Conservation (phyloP, 1,140 invertebrate species). For the Leptopilina clavipes region DNA sequence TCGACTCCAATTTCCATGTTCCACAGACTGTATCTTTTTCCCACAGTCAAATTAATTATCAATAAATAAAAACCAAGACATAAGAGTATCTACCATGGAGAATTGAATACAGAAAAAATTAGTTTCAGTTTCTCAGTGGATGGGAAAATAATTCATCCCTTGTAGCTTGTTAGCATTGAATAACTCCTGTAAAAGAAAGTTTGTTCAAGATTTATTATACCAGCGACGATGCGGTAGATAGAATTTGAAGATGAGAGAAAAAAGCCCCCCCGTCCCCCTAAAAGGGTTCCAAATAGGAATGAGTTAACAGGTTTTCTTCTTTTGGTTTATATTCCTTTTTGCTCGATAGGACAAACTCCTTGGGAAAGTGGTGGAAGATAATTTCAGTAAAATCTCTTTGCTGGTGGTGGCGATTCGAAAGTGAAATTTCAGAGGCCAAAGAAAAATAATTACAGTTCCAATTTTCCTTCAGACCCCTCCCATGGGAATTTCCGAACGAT, state of each 20-base stretch:
- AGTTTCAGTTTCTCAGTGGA: too few species aligned
- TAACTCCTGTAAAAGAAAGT: not conserved
- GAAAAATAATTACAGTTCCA: slow-evolving; percentile 67
- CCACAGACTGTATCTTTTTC: too few species aligned
- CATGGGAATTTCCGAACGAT: slow-evolving; percentile 48
- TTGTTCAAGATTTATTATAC: slow-evolving; percentile 15
- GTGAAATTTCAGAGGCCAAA: slow-evolving; percentile 56
- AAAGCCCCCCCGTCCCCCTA: too few species aligned
- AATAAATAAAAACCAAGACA: too few species aligned
- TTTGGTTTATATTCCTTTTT: too few species aligned
- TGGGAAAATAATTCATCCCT: too few species aligned
- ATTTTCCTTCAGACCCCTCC: slow-evolving; percentile 53
- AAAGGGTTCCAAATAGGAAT: not conserved
- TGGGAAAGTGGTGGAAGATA: slow-evolving; percentile 44
- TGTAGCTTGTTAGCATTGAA: not conserved
- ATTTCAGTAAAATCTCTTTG: slow-evolving; percentile 47
- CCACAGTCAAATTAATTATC: too few species aligned
- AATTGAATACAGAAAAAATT: too few species aligned
- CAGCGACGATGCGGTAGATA: not conserved
- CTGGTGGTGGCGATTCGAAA: slow-evolving; percentile 47
- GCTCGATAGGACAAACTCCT: slow-evolving; percentile 1
- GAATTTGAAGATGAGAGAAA: slow-evolving; percentile 4
- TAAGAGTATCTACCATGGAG: too few species aligned
- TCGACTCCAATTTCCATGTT: too few species aligned
- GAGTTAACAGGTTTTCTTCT: slow-evolving; percentile 24